Base-by-base conservation (phyloP, 2,888 invertebrate species). In the Tolmerus cingulatus region DNA sequence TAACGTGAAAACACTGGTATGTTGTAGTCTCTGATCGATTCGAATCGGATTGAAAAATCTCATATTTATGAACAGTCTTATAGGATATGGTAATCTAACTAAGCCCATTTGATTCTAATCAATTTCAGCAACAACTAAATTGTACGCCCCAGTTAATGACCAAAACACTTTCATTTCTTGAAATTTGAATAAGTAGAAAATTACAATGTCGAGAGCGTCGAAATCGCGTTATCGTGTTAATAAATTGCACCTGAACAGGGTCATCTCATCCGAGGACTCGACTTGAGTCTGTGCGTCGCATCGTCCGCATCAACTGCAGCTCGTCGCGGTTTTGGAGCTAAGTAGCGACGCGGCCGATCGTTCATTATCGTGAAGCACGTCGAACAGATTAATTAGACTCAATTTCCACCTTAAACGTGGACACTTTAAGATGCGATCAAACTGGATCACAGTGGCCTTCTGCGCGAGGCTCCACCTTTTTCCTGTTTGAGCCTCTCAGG, bases 351-450 rank as follows among this genome's bases (percentile, higher is more conserved):
- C 66, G 27, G 14, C 66, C 27, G 27, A 27, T 19, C 66, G 66
- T 66, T 66, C 23, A 66, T 66, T 66, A 66, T 66, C 66, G 2
- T 66, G 66, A 66, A 66, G 78, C 78, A 78, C 40, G 78, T 78
- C 81, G 81, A 55, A n/a, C 81, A 81, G 81, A 81, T 81, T 81
- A 81, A 81, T 81, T 81, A 81, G 27, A 51, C 30, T 51, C 55
- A 81, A 81, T 55, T 81, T 51, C 51, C 81, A 81, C 27, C 81
- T 55, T 34, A 51, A 81, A 81, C 40, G 51, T 55, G 81, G 51
- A 81, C 81, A 51, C 81, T 55, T 81, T 81, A 81, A 81, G 81
- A 81, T 81, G 81, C 51, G 55, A 51, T 81, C 81, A 81, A 81
- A 43, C 51, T 81, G 55, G 81, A 81, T 81, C 81, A 55, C 14